Percentiles rank a stretch among this genome's conserved stretches.
Evolutionary conservation across 2,888 invertebrate species (phyloP).

Genomic region (Drosophila atripex): DNA sequence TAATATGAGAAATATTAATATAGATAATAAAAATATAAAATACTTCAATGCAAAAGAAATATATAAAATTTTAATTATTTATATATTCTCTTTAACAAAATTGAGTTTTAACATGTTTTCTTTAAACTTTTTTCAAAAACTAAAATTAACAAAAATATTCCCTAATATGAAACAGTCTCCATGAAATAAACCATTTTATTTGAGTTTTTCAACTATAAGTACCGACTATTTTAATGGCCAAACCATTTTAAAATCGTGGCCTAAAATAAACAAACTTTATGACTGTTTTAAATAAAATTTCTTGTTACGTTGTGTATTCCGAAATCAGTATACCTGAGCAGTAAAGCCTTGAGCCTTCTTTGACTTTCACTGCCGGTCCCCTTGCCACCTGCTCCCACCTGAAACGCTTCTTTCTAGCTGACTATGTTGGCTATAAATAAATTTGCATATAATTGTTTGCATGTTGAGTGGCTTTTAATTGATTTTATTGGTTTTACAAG

Average conservation of each 20-base stretch:
- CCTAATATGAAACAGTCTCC: no score
- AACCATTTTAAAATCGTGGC: neutral
- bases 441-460: conserved; percentile 80
- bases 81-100: no score
- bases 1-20: no score
- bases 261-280: neutral
- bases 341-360: neutral
- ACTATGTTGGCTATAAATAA: conserved; percentile 53
- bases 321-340: conserved; percentile 1
- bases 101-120: no score
- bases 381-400: neutral
- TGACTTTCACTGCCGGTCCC: conserved; percentile 1
- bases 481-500: conserved; percentile 75
- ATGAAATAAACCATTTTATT: no score
- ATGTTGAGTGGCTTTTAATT: conserved; percentile 78
- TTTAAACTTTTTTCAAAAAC: no score
- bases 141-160: no score
- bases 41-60: no score
- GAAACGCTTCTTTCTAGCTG: conserved; percentile 23
- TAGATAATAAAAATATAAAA: no score
- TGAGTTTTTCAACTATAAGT: no score
- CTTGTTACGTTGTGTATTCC: neutral
- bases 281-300: neutral
- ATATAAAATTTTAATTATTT: no score
- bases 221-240: no score